Evolutionary conservation across 1,140 invertebrate species (phyloP).

Genomic region (Caenorhabditis tropicalis): DNA sequence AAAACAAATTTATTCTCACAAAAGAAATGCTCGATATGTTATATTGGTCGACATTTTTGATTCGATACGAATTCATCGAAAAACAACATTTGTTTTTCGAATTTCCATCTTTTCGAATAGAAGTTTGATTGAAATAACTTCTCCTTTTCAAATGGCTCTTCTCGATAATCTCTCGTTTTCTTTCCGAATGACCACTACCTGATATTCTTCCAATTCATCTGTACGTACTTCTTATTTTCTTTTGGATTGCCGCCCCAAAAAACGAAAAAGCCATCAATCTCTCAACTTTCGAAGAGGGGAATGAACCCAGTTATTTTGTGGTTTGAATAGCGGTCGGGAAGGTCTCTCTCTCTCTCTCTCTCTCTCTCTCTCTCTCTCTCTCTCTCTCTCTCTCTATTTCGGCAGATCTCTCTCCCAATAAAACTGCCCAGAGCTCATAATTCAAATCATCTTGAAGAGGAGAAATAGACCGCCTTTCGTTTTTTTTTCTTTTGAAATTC

Average conservation of each 20-base stretch:
- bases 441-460: conserved; percentile 28
- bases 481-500: background rate
- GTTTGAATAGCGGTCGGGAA: background rate
- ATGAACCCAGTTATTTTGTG: conserved; percentile 34
- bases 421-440: conserved; percentile 29
- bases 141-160: no score
- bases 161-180: background rate
- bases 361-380: background rate
- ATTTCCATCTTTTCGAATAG: background rate
- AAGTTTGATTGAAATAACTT: background rate
- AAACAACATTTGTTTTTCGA: background rate
- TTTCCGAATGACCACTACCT: background rate
- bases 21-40: no score
- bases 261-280: conserved; percentile 30
- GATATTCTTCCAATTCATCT: background rate
- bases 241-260: background rate
- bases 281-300: conserved; percentile 16
- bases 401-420: background rate
- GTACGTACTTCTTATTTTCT: background rate
- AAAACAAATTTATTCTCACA: no score
- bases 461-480: background rate
- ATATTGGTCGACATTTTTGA: background rate
- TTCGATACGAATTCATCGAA: background rate
- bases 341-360: background rate
- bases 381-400: background rate